phyloP scores from a whole-genome alignment of 2,888 invertebrate genomes.

The Pyrgus malvae region DNA sequence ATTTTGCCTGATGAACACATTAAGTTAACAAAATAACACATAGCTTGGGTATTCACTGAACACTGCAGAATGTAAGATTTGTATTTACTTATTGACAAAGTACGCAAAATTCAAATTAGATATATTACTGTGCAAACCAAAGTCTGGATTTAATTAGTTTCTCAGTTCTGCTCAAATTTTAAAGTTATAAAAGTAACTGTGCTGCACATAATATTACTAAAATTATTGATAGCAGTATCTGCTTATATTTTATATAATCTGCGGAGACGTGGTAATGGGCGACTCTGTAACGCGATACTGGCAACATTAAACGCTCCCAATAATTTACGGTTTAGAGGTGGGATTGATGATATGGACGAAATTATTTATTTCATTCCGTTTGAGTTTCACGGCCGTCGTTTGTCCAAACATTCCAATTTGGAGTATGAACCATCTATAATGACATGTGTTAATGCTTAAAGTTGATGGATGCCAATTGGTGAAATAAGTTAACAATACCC shows the following conservation, averaged over 20 bases:
- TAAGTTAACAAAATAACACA: too few species aligned
- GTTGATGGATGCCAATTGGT: background rate
- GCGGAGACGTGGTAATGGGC: constrained; percentile 47
- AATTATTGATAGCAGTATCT: too few species aligned
- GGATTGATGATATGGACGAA: constrained; percentile 70
- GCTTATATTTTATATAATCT: constrained; percentile 33
- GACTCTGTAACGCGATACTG: constrained; percentile 43
- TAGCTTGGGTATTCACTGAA: too few species aligned
- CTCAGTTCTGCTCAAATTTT: too few species aligned
- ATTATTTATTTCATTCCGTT: constrained; percentile 63
- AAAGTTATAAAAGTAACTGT: too few species aligned
- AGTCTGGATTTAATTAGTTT: too few species aligned
- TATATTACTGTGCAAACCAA: too few species aligned
- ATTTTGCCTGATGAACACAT: too few species aligned
- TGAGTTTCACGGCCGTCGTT: constrained; percentile 46
- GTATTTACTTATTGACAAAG: too few species aligned
- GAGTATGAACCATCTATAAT: constrained; percentile 4
- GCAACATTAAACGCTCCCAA: constrained; percentile 46
- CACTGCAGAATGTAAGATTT: too few species aligned
- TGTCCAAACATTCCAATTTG: constrained; percentile 14
- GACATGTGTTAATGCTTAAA: constrained; percentile 11
- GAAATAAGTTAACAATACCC: background rate
- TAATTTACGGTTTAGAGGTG: constrained; percentile 66
- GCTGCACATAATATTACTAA: too few species aligned
- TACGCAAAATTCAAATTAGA: too few species aligned